Percentiles rank a stretch among this genome's conserved stretches.
phyloP scores from a whole-genome alignment of 53 echinoderm and acorn worm genomes.

The Stichopus horrens region DNA sequence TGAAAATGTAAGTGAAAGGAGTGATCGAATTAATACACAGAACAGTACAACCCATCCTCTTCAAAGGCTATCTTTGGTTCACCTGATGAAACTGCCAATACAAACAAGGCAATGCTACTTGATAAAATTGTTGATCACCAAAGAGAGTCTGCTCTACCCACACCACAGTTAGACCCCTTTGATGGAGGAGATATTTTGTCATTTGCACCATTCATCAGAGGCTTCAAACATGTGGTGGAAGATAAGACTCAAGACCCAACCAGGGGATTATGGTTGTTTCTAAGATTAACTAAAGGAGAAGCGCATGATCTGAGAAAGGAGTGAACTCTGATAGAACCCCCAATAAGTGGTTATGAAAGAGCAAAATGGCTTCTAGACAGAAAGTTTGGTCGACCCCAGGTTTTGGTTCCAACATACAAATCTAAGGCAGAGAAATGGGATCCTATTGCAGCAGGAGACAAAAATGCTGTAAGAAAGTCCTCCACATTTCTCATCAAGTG shows the following conservation, averaged over 20 bases:
- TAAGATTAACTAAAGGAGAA: constrained; percentile 60
- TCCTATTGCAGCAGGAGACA: constrained; percentile 26
- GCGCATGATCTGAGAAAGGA: constrained; percentile 60
- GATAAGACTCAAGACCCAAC: constrained; percentile 53
- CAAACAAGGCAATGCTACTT: constrained; percentile 16
- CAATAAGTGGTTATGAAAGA: constrained; percentile 36
- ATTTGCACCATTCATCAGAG: constrained; percentile 46
- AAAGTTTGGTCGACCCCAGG: not conserved
- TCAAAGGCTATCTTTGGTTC: too few species aligned
- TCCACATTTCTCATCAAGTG: constrained; percentile 59
- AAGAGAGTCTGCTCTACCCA: constrained; percentile 25
- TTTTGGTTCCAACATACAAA: constrained; percentile 52
- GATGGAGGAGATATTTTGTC: not conserved
- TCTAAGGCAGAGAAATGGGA: constrained; percentile 56
- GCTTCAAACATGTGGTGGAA: constrained; percentile 55
- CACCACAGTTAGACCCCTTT: constrained; percentile 51
- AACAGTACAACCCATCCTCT: not conserved
- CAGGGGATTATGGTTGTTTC: constrained; percentile 51
- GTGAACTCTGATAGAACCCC: constrained; percentile 50
- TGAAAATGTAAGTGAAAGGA: too few species aligned
- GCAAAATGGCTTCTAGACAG: constrained; percentile 53
- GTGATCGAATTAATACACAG: too few species aligned
- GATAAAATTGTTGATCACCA: constrained; percentile 40
- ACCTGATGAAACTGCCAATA: not conserved
- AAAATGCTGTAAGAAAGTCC: constrained; percentile 49